Evolutionary conservation across 2,888 invertebrate species (phyloP).

Genomic region (Liposcelis brunnea): DNA sequence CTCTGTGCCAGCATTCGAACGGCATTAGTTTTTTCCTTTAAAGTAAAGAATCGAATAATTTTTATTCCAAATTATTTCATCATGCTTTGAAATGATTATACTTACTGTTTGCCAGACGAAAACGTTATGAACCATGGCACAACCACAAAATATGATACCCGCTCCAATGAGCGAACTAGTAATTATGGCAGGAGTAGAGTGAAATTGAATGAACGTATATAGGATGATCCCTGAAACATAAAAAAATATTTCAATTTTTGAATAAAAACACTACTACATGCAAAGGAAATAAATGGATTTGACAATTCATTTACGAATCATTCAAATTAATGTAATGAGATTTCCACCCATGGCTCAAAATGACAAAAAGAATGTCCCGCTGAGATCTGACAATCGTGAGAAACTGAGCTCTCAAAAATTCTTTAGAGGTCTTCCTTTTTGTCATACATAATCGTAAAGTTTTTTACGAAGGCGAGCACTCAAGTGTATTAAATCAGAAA

Average conservation of each 20-base stretch:
- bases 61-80: constrained; percentile 13
- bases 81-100: constrained; percentile 11
- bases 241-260: constrained; percentile 10
- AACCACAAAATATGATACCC: constrained; percentile 80
- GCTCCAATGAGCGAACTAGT: constrained; percentile 81
- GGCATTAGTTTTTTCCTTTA: constrained; percentile 60
- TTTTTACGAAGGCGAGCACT: no score
- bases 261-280: neutral
- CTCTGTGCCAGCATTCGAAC: constrained; percentile 44
- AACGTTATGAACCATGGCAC: constrained; percentile 86
- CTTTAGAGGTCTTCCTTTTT: no score
- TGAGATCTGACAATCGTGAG: no score
- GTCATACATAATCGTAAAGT: no score
- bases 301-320: constrained; percentile 8
- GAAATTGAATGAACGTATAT: constrained; percentile 83
- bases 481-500: no score
- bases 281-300: neutral
- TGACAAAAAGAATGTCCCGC: no score
- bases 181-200: constrained; percentile 79
- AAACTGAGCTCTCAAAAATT: no score
- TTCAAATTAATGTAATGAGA: constrained; percentile 2
- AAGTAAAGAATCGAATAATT: constrained; percentile 13
- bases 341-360: neutral
- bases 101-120: constrained; percentile 74
- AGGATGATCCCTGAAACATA: constrained; percentile 63